These are phyloP conservation scores for Microctenopoma lineatum DNA, from an alignment of 2,797 vertebrate genomes.

Conservation along the genomic window DNA sequence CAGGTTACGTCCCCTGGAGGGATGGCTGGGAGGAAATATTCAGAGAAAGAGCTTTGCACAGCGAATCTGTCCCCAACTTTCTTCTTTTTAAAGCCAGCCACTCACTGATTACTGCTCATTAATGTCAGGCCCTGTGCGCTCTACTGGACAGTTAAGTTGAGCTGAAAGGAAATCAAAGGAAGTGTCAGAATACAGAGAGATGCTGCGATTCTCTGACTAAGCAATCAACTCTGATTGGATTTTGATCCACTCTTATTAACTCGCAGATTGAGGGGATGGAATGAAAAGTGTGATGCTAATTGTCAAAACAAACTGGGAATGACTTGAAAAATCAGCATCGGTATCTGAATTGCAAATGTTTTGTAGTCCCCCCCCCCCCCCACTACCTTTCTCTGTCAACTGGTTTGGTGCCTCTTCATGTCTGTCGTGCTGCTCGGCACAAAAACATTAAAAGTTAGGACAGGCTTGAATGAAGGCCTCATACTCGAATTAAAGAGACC, in stretches of 20 bases:
- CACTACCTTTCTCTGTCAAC: slow-evolving; percentile 22
- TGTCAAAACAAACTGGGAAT: slow-evolving; percentile 71
- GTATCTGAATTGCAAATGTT: slow-evolving; percentile 63
- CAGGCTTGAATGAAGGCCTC: slow-evolving; percentile 1
- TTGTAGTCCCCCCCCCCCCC: neutral
- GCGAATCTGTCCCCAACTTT: slow-evolving; percentile 11
- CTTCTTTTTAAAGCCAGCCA: slow-evolving; percentile 28
- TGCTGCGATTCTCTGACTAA: slow-evolving; percentile 39
- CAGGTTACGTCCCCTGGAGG: slow-evolving; percentile 36
- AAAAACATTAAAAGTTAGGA: neutral
- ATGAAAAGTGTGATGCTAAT: slow-evolving; percentile 66
- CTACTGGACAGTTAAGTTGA: slow-evolving; percentile 38
- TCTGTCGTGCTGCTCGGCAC: slow-evolving; percentile 10
- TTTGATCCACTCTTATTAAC: slow-evolving; percentile 75
- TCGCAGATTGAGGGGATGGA: slow-evolving; percentile 66
- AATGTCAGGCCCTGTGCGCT: slow-evolving; percentile 49
- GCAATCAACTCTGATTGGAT: slow-evolving; percentile 80
- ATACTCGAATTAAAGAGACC: neutral
- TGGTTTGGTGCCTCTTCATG: neutral
- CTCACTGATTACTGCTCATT: slow-evolving; percentile 66
- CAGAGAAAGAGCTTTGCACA: slow-evolving; percentile 47
- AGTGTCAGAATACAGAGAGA: slow-evolving; percentile 44
- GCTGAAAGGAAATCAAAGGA: slow-evolving; percentile 57
- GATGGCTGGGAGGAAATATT: slow-evolving; percentile 1
- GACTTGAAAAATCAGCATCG: slow-evolving; percentile 49